Evolutionary conservation across 2,113 vertebrate species (phyloP).

Genomic region (Oncorhynchus clarkii): DNA sequence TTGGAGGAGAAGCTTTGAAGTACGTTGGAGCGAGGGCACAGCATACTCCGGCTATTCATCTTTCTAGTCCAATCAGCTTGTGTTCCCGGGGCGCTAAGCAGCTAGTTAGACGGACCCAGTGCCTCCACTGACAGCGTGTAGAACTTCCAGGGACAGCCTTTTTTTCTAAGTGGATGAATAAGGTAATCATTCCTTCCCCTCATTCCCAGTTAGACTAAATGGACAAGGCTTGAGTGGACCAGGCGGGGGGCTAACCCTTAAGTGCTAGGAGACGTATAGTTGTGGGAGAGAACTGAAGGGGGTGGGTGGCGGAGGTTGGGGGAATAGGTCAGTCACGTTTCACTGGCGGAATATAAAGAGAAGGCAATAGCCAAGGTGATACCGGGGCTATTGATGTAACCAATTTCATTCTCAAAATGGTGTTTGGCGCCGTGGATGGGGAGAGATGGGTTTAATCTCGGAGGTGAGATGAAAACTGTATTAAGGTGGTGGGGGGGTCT

Average conservation of each 20-base stretch:
- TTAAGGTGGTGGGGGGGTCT: conserved; percentile 55
- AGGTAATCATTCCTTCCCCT: conserved; percentile 48
- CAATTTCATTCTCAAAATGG: conserved; percentile 75
- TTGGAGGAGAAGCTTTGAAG: neutral
- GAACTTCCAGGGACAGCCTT: conserved; percentile 29
- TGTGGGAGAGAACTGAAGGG: conserved; percentile 18
- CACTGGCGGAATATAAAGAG: conserved; percentile 68
- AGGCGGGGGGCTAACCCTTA: conserved; percentile 44
- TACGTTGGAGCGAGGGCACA: neutral
- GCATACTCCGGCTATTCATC: neutral
- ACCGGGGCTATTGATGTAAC: conserved; percentile 71
- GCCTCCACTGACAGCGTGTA: neutral
- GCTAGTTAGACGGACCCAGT: conserved; percentile 35
- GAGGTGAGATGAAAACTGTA: conserved; percentile 74
- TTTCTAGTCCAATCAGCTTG: conserved; percentile 16
- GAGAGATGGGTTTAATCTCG: conserved; percentile 73
- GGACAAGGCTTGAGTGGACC: conserved; percentile 24
- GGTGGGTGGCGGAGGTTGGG: conserved; percentile 37
- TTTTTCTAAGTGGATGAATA: conserved; percentile 57
- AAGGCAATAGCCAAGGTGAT: conserved; percentile 72
- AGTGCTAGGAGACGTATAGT: conserved; percentile 38
- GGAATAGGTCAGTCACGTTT: conserved; percentile 61
- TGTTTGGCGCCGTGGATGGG: conserved; percentile 67
- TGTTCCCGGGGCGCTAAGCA: conserved; percentile 24
- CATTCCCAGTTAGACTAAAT: conserved; percentile 45